Evolutionary conservation across 2,797 vertebrate species (phyloP), one percentile per base, ranked within the genome.

Genomic region (Sebastes trivittatus): DNA sequence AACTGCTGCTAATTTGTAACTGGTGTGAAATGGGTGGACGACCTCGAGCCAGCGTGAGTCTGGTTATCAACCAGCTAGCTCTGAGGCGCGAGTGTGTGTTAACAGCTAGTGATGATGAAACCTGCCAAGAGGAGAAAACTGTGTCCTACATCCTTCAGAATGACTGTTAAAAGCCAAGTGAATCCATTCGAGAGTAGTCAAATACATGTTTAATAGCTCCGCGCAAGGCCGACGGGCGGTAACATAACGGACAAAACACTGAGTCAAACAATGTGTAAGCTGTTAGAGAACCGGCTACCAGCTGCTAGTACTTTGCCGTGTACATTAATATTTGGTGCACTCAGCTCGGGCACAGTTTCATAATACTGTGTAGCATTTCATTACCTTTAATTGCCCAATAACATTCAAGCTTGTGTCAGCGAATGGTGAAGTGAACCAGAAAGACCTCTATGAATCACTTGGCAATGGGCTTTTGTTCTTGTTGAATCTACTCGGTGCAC

Each of bases 381-480:
- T 94, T 88, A 90, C 83, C 82, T 90, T 87, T 93, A 95, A 94
- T 92, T 93, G 87, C 74, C 87, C 89, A 92, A 90, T 93, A 94
- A 92, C 92, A 87, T 83, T 90, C 84, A 91, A 84, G 88, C 87
- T 89, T 88, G 92, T 92, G 91, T 93, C 88, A 91, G 90, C 87
- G 82, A 89, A 93, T 87, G 88, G 91, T 82, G 88, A 93, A 89
- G 75, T 90, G 90, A 95, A 93, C 92, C 92, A 85, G 84, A 90
- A 91, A 89, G 87, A 60, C 86, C 85, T 89, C 85, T 64, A 87
- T 93, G 83, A 88, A 92, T 93, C 87, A 87, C 80, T 91, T 86
- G 86, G 88, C 91, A 88, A 89, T 65, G 66, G 82, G 76, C 85
- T 90, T 93, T 94, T 92, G 91, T 93, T 91, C 91, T 86, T 49